phyloP scores from a whole-genome alignment of 2,797 vertebrate species.

The Pseudochirops cupreus region DNA sequence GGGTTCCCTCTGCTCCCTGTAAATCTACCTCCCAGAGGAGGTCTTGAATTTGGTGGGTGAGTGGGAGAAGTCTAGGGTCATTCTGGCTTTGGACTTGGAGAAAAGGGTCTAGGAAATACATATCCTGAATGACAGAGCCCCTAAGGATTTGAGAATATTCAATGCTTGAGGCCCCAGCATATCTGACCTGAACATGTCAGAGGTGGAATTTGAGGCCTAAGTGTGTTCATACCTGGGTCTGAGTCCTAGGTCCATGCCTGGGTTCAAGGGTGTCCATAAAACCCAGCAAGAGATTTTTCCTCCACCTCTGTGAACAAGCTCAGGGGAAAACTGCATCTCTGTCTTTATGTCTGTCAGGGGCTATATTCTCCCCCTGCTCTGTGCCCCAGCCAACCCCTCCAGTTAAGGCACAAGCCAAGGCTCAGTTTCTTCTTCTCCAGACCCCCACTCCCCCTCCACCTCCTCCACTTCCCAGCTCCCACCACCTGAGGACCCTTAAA shows the following conservation, averaged over 20 bases:
- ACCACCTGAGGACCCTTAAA: conserved; percentile 62
- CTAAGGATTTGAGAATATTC: background rate
- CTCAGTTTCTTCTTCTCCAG: background rate
- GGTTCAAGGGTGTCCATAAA: background rate
- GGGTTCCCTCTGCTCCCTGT: background rate
- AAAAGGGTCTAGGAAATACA: background rate
- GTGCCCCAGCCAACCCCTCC: background rate
- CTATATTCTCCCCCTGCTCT: conserved; percentile 14
- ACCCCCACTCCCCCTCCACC: background rate
- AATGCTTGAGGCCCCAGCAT: background rate
- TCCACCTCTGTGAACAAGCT: background rate
- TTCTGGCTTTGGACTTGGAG: background rate
- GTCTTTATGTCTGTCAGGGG: background rate
- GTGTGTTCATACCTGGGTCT: background rate
- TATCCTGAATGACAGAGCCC: background rate
- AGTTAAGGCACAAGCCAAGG: background rate
- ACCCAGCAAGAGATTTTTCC: background rate
- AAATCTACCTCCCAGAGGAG: background rate
- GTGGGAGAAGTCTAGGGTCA: background rate
- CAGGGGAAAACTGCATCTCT: background rate
- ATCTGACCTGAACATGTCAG: background rate
- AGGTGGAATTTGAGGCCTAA: background rate
- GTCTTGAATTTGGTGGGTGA: conserved; percentile 1
- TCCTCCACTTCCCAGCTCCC: background rate
- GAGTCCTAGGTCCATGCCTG: background rate